Conservation (phyloP, 2,797 vertebrate species). For the Siniperca obscura region DNA sequence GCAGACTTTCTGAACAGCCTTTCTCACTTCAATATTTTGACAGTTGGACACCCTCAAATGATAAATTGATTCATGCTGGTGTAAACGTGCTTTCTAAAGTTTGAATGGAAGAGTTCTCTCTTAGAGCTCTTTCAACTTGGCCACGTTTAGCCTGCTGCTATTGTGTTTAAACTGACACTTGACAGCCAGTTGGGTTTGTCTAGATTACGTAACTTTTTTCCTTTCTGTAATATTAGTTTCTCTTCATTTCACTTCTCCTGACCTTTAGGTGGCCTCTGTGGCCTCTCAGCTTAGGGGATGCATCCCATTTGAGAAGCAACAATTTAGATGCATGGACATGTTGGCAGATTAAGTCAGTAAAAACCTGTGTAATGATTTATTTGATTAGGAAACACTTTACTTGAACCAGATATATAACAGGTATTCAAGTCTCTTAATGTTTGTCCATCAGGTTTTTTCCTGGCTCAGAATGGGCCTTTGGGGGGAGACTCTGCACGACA, state of each 20-base stretch:
- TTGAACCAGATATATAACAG: neutral
- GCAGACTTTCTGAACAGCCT: neutral
- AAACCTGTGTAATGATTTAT: neutral
- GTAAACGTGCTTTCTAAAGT: neutral
- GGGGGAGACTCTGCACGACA: too few relatives aligned
- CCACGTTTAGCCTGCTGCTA: neutral
- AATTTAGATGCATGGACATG: neutral
- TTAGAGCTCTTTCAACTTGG: neutral
- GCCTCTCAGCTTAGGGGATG: neutral
- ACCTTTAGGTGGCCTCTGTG: neutral
- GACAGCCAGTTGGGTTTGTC: neutral
- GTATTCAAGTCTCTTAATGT: neutral
- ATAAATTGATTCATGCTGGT: neutral
- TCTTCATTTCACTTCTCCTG: neutral
- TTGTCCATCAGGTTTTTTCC: neutral
- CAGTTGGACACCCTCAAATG: neutral
- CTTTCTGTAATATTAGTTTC: neutral
- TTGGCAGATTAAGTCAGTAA: neutral
- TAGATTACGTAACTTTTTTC: neutral
- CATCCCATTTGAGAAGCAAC: neutral
- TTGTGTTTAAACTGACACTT: neutral
- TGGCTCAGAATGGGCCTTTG: too few relatives aligned
- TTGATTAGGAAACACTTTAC: neutral
- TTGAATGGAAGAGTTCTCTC: neutral
- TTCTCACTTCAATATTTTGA: neutral